Conservation (phyloP, 2,797 vertebrate genomes). For the Melopsittacus undulatus region DNA sequence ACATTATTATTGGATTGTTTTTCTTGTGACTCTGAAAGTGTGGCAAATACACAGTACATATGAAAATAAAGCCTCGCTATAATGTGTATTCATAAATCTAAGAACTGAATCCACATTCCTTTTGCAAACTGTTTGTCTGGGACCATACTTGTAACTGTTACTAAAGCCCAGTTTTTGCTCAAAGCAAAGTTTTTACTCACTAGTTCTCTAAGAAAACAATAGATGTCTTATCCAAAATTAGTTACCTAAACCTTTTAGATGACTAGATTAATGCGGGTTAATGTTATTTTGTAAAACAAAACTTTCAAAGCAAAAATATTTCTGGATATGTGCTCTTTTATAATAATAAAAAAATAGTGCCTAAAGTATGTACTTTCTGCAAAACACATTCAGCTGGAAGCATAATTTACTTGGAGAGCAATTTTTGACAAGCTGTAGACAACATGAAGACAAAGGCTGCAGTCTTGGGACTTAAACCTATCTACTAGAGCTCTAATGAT, state of each 20-base stretch:
- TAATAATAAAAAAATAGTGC: not conserved
- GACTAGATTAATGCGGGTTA: not conserved
- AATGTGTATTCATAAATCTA: not conserved
- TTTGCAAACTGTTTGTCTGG: not conserved
- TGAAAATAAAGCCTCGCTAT: not conserved
- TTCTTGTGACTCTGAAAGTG: not conserved
- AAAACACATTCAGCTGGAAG: not conserved
- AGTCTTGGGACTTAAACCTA: not conserved
- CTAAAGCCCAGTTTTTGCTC: not conserved
- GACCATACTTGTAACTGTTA: not conserved
- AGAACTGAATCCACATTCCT: not conserved
- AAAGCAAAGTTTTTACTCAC: not conserved
- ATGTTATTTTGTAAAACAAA: not conserved
- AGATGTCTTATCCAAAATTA: not conserved
- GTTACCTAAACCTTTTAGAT: not conserved
- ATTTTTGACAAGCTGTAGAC: not conserved
- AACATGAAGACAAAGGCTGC: not conserved
- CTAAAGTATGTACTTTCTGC: not conserved
- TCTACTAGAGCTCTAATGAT: not conserved
- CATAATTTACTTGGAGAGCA: not conserved
- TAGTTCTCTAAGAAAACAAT: not conserved
- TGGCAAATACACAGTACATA: not conserved
- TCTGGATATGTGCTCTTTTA: not conserved
- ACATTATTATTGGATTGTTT: not conserved
- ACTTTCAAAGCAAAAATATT: not conserved